Base-by-base conservation (phyloP, 2,888 invertebrate genomes). In the Hypomecis atomaria region DNA sequence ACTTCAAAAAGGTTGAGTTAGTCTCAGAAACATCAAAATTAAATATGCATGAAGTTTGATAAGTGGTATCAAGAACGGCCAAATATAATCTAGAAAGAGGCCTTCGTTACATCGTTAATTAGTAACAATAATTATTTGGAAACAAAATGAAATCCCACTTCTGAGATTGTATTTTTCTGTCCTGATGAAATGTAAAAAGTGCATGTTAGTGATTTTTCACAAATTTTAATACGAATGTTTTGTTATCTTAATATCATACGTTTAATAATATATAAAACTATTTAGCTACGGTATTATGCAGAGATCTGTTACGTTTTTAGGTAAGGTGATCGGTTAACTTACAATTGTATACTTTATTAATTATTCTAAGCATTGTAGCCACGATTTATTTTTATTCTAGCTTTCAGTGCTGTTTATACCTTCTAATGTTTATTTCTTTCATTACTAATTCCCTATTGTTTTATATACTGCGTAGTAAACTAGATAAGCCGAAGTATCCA, bases 291-390 rank as follows among this genome's bases (percentile, higher is more conserved):
- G 60, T 65, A 68, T 61, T 67, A 50, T 40, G 47, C 57, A 62
- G 11, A 69, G 70, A 72, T 72, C 71, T 72, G 71, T 69, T 66
- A 64, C 59, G 65, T 66, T 55, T 56, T 50, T 65, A 62, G 57
- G 50, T 68, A 68, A 67, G 70, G 70, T 70, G 65, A 70, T 61
- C 68, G 70, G 71, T 64, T 57, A 60, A 49, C 59, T 64, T 63
- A 50, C 55, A 65, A 53, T 23, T 47, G 50, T 43, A 43, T 67
- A 54, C 23, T 49, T 59, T 61, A 45, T 56, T 50, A 47, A 62
- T 66, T 52, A 54, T 34, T 47, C 37, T 62, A 65, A 58, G 13
- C 10, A 59, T 45, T 66, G 48, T 64, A 63, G 34, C 55, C 38
- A 55, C 38, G 33, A 44, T 65, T 52, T 36, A 34, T 58, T 54